A percentile compares a stretch with the other conserved stretches of the same genome.
phyloP scores from a whole-genome alignment of 2,113 vertebrate genomes.

The Aphelocoma coerulescens region DNA sequence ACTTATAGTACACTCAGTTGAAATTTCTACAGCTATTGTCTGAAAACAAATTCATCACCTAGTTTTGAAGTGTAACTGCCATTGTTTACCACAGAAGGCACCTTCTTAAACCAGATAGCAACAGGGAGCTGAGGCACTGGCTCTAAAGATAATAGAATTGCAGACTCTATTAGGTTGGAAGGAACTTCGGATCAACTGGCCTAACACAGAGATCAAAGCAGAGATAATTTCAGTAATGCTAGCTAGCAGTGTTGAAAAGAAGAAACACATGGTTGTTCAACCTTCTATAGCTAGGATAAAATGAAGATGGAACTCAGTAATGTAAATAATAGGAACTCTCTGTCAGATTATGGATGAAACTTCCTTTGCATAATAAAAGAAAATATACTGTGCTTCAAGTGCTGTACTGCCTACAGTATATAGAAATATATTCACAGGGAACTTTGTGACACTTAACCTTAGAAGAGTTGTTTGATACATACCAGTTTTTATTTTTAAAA shows the following conservation, averaged over 20 bases:
- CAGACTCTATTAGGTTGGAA: neutral
- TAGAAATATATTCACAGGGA: neutral
- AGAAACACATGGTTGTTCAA: neutral
- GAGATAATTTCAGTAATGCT: neutral
- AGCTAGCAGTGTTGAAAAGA: neutral
- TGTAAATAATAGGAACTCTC: neutral
- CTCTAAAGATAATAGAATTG: neutral
- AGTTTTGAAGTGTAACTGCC: neutral
- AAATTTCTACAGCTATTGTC: neutral
- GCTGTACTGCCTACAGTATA: neutral
- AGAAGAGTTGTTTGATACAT: neutral
- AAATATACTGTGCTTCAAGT: neutral
- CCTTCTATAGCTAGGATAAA: neutral
- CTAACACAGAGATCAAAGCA: neutral
- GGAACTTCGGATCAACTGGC: neutral
- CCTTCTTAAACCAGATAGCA: neutral
- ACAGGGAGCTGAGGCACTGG: neutral
- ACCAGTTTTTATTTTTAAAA: neutral
- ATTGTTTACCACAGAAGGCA: neutral
- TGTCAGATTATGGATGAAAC: neutral
- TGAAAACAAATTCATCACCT: neutral
- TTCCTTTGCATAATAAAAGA: neutral
- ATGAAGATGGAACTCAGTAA: neutral
- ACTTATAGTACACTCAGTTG: neutral
- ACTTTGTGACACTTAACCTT: neutral